phyloP scores from a whole-genome alignment of 2,113 vertebrate genomes.

The Argyrosomus japonicus region DNA sequence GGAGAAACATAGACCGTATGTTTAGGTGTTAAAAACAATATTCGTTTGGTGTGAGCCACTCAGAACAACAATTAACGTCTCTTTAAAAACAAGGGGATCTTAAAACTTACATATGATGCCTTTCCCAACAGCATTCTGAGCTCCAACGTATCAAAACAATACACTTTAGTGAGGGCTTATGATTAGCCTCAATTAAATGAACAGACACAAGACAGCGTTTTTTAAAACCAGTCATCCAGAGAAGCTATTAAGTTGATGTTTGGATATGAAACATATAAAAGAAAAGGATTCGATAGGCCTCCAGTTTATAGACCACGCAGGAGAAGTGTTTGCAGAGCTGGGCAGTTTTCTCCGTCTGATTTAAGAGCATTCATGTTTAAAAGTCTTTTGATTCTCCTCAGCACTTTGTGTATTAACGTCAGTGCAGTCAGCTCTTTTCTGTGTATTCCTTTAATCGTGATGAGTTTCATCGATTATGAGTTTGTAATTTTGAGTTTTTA shows the following conservation, averaged over 20 bases:
- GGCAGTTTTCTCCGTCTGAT: constrained; percentile 55
- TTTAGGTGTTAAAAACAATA: constrained; percentile 3
- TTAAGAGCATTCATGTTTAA: constrained; percentile 41
- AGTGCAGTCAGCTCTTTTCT: not conserved
- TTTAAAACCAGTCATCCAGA: constrained; percentile 22
- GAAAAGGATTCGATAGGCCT: not conserved
- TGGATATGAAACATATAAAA: constrained; percentile 12
- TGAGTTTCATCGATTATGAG: not conserved
- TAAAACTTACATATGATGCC: constrained; percentile 22
- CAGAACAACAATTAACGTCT: constrained; percentile 26
- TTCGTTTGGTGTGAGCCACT: constrained; percentile 18
- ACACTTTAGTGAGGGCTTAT: constrained; percentile 28
- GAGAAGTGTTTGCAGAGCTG: constrained; percentile 52
- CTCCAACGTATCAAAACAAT: constrained; percentile 15
- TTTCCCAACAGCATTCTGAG: constrained; percentile 21
- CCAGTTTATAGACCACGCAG: constrained; percentile 60
- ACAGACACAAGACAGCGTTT: constrained; percentile 17
- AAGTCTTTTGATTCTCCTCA: constrained; percentile 47
- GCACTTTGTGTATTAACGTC: constrained; percentile 25
- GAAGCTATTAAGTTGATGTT: constrained; percentile 26
- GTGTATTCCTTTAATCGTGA: not conserved
- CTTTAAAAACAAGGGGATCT: constrained; percentile 26
- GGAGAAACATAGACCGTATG: constrained; percentile 23
- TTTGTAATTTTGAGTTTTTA: constrained; percentile 3
- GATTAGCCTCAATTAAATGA: constrained; percentile 42